phyloP scores from a whole-genome alignment of 1,140 invertebrate genomes.

The Aphelenchoides fujianensis region DNA sequence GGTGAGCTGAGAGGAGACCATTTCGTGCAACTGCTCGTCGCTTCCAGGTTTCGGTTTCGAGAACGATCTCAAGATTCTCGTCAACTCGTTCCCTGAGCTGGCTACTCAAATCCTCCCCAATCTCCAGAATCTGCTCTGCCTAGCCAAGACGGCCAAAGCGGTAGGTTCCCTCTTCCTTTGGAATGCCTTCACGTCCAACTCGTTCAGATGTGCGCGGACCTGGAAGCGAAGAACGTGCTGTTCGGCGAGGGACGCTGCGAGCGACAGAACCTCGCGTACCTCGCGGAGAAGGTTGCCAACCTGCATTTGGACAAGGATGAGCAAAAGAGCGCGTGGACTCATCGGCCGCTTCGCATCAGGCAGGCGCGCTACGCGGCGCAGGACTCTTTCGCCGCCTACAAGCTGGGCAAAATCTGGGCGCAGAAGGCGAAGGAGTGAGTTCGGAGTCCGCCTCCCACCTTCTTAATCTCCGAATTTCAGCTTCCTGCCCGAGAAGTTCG shows the following conservation, averaged over 20 bases:
- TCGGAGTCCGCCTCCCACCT: too few relatives aligned
- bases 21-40: not conserved
- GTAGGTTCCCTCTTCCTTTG: too few relatives aligned
- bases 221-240: not conserved
- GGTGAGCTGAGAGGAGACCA: not conserved
- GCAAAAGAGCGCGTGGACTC: not conserved
- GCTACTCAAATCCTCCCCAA: not conserved
- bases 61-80: not conserved
- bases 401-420: not conserved
- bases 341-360: not conserved
- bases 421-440: too few relatives aligned
- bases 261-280: not conserved
- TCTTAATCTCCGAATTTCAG: too few relatives aligned
- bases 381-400: not conserved
- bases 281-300: not conserved
- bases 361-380: not conserved
- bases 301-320: conserved; percentile 2
- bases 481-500: not conserved
- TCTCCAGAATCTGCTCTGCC: not conserved
- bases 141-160: not conserved
- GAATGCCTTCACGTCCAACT: too few relatives aligned
- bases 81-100: not conserved
- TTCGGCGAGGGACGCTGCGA: not conserved
- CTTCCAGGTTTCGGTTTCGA: not conserved
- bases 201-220: too few relatives aligned